A percentile compares a stretch with the other conserved stretches of the same genome.
These are phyloP conservation scores for Anabacerthia variegaticeps DNA, from an alignment of 2,797 vertebrate genomes.

Conservation along the genomic window DNA sequence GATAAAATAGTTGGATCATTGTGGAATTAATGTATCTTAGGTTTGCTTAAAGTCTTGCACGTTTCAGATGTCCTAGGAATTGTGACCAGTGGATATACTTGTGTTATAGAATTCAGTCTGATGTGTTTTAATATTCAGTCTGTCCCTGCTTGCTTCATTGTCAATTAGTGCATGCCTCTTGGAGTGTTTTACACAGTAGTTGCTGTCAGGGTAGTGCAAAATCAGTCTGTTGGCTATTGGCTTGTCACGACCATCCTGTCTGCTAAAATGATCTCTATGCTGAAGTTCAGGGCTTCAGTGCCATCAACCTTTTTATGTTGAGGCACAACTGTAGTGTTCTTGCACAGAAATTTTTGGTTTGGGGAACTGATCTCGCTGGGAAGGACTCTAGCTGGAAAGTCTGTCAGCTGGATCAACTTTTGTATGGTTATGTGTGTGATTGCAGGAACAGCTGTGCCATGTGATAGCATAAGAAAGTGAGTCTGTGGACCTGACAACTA, in stretches of 20 bases:
- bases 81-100: background rate
- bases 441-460: background rate
- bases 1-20: background rate
- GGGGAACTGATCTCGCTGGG: background rate
- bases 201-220: background rate
- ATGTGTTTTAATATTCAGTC: background rate
- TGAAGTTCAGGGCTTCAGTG: background rate
- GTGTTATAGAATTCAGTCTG: background rate
- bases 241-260: background rate
- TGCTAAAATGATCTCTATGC: background rate
- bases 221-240: fast-evolving
- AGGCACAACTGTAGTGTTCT: background rate
- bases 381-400: background rate
- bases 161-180: background rate
- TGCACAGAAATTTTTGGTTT: background rate
- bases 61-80: background rate
- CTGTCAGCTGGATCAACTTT: background rate
- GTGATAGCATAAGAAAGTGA: background rate
- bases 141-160: background rate
- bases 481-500: background rate
- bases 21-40: background rate
- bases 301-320: background rate
- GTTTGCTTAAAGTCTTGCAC: background rate
- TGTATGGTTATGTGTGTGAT: background rate
- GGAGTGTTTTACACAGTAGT: background rate